These are phyloP conservation scores for Myiotriccus ornatus DNA, from an alignment of 2,797 vertebrate species.

Conservation along the genomic window DNA sequence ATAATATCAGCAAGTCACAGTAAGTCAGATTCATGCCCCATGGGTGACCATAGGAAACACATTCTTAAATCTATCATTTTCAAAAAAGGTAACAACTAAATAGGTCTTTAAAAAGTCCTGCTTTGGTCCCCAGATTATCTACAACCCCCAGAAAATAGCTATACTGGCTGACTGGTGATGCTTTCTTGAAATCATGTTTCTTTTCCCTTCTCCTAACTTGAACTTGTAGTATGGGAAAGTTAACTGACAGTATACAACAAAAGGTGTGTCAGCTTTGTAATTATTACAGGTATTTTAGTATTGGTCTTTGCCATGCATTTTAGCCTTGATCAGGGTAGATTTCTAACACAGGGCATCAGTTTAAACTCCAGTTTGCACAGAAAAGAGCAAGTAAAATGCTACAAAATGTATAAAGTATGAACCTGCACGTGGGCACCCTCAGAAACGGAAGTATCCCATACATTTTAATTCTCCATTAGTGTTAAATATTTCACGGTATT, in stretches of 20 bases:
- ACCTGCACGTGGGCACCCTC: background rate
- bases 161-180: background rate
- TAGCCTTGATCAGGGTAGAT: background rate
- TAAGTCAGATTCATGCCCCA: background rate
- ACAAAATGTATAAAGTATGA: background rate
- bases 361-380: background rate
- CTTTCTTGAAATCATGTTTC: background rate
- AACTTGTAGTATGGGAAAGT: background rate
- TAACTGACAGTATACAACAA: background rate
- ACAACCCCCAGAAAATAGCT: background rate
- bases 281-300: background rate
- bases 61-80: conserved; percentile 45
- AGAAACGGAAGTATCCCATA: background rate
- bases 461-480: background rate
- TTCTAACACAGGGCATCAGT: background rate
- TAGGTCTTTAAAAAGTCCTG: background rate
- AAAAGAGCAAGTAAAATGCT: background rate
- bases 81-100: conserved; percentile 21
- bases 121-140: conserved; percentile 10
- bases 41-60: background rate
- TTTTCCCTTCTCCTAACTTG: background rate
- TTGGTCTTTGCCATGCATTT: background rate
- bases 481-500: background rate
- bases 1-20: conserved; percentile 10
- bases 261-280: background rate